Percentiles rank a stretch among this genome's conserved stretches.
Evolutionary conservation across 2,797 vertebrate species (phyloP).

Genomic region (Squalus acanthias): DNA sequence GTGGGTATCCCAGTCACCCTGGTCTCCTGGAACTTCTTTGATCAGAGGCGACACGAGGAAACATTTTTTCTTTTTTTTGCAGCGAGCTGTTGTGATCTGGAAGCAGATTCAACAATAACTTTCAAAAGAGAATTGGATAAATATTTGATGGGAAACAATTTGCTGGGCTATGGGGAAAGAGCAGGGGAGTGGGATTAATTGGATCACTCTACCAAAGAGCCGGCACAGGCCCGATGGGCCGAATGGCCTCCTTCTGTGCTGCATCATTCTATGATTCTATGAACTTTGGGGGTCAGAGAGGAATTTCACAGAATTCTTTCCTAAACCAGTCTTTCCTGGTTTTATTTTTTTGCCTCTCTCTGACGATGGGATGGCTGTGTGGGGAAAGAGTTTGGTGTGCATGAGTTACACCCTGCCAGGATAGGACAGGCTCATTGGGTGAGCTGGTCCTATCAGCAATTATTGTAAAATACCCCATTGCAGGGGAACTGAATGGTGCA

Average conservation of each 20-base stretch:
- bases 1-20: too few species aligned
- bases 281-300: neutral
- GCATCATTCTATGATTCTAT: too few species aligned
- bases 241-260: neutral
- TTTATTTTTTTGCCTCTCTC: neutral
- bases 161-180: neutral
- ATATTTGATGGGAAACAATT: neutral
- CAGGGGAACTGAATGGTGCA: neutral
- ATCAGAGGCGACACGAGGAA: neutral
- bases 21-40: neutral
- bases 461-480: neutral
- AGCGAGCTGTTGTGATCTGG: neutral
- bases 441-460: neutral
- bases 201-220: neutral
- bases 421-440: neutral
- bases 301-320: neutral
- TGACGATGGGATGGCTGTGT: neutral
- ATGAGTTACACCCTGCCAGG: too few species aligned
- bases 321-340: neutral
- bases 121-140: neutral
- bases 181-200: neutral
- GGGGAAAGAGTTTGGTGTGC: too few species aligned
- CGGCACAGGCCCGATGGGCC: neutral
- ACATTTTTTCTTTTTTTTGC: neutral
- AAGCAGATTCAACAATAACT: neutral